Evolutionary conservation across 2,113 vertebrate genomes (phyloP).

Genomic region (Sus scrofa): T2T-Sscrofa CM000825.6:44407501-44408000

Average conservation of each 20-base stretch:
- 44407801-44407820: background rate
- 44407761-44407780: background rate
- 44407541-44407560: background rate
- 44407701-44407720: background rate
- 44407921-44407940: conserved; percentile 87
- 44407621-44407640: background rate
- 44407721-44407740: background rate
- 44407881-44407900: conserved; percentile 89
- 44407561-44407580: background rate
- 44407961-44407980: conserved; percentile 83
- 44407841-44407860: conserved; percentile 88
- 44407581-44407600: background rate
- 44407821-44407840: conserved; percentile 83
- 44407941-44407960: conserved; percentile 83
- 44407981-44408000: background rate
- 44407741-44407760: background rate
- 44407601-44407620: background rate
- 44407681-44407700: background rate
- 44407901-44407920: conserved; percentile 89
- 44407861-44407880: conserved; percentile 88
- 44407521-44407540: background rate
- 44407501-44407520: background rate
- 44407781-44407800: background rate
- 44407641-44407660: background rate
- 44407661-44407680: background rate